A percentile compares a stretch with the other conserved stretches of the same genome.
Conservation (phyloP, 2,797 vertebrate genomes). For the Centroberyx gerrardi region DNA sequence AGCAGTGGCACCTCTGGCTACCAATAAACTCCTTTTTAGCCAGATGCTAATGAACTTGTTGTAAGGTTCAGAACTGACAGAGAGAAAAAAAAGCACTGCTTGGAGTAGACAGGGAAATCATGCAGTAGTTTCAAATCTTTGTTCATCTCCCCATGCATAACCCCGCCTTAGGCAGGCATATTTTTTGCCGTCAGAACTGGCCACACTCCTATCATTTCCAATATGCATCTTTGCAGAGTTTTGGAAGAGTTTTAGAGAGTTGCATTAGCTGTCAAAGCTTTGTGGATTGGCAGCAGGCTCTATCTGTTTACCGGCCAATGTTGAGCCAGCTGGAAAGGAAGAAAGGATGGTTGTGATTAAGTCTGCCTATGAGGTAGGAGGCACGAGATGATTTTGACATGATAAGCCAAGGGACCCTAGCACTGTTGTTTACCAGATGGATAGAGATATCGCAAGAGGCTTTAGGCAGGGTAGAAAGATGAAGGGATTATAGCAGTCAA, state of each 20-base stretch:
- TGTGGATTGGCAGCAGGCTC: slow-evolving; percentile 46
- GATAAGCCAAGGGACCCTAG: slow-evolving; percentile 72
- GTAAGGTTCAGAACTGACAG: neutral
- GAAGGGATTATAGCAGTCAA: slow-evolving; percentile 70
- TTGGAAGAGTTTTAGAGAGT: slow-evolving; percentile 42
- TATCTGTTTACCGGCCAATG: slow-evolving; percentile 49
- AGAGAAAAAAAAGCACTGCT: neutral
- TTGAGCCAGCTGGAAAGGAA: slow-evolving; percentile 60
- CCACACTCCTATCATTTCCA: slow-evolving; percentile 5
- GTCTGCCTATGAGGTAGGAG: slow-evolving; percentile 62
- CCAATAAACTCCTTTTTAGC: neutral
- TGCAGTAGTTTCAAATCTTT: slow-evolving; percentile 13
- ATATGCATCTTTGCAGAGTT: slow-evolving; percentile 34
- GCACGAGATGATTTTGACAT: slow-evolving; percentile 60
- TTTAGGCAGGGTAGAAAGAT: slow-evolving; percentile 66
- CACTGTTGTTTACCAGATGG: slow-evolving; percentile 70
- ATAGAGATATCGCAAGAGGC: slow-evolving; percentile 67
- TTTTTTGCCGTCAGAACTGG: slow-evolving; percentile 4
- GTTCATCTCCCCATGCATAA: slow-evolving; percentile 8
- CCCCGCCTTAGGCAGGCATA: slow-evolving; percentile 13
- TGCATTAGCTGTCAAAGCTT: slow-evolving; percentile 58
- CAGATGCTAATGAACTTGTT: neutral
- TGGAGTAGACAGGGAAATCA: neutral
- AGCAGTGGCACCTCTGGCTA: neutral
- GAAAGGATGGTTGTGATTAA: slow-evolving; percentile 70